These are phyloP conservation scores for Vidua macroura DNA, from an alignment of 2,113 vertebrate species.

Conservation along the genomic window DNA sequence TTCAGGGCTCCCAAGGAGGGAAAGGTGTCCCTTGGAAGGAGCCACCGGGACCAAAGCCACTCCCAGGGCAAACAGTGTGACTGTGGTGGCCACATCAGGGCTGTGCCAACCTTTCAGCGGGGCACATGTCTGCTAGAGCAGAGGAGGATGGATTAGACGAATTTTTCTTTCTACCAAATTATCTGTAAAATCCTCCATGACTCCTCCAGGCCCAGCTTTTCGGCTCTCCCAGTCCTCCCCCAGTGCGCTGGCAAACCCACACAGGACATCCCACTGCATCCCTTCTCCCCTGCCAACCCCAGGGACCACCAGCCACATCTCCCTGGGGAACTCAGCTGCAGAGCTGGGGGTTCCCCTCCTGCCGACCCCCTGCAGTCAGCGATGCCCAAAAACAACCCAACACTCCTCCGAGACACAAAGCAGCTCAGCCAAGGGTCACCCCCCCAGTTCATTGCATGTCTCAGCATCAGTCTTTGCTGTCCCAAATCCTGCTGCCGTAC, in stretches of 20 bases:
- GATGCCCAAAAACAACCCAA: background rate
- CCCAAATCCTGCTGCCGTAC: accelerated
- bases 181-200: background rate
- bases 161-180: background rate
- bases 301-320: background rate
- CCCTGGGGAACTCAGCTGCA: background rate
- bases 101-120: background rate
- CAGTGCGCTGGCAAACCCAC: background rate
- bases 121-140: background rate
- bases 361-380: accelerated
- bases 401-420: background rate
- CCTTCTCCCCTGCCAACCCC: background rate
- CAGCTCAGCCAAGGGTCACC: background rate
- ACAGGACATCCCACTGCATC: accelerated
- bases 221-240: background rate
- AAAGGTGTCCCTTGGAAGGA: background rate
- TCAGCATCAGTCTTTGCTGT: background rate
- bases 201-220: background rate
- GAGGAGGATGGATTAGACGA: background rate
- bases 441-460: background rate
- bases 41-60: background rate
- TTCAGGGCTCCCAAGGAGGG: background rate
- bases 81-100: accelerated
- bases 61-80: background rate
- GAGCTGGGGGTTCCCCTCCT: background rate